Conservation (phyloP, 2,113 vertebrate genomes). For the Symphodus melops region DNA sequence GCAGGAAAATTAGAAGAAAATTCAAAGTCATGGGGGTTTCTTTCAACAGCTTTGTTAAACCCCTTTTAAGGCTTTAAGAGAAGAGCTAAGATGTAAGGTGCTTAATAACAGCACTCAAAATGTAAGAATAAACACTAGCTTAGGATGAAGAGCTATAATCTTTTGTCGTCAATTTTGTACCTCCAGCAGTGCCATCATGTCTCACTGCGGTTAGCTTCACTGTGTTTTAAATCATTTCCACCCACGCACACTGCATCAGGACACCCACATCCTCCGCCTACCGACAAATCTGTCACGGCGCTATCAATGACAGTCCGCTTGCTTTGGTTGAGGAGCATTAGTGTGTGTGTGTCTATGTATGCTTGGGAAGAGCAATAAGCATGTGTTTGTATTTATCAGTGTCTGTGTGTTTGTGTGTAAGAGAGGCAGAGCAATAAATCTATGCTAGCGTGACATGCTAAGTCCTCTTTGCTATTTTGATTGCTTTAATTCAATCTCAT, state of each 20-base stretch:
- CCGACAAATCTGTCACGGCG: slow-evolving; percentile 58
- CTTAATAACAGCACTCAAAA: slow-evolving; percentile 10
- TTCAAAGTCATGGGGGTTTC: too few relatives aligned
- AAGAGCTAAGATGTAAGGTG: neutral
- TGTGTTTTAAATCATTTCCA: slow-evolving; percentile 50
- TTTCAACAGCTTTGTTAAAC: neutral
- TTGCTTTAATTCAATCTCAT: slow-evolving; percentile 32
- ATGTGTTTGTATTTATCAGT: slow-evolving; percentile 18
- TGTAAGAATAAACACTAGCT: slow-evolving; percentile 26
- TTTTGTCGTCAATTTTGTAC: slow-evolving; percentile 25
- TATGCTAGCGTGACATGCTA: slow-evolving; percentile 27
- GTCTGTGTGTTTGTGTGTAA: neutral
- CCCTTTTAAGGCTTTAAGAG: neutral
- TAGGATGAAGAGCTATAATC: slow-evolving; percentile 39
- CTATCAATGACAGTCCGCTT: slow-evolving; percentile 30
- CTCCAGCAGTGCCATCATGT: slow-evolving; percentile 34
- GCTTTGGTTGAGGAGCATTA: neutral
- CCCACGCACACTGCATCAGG: slow-evolving; percentile 50
- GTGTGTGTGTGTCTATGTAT: slow-evolving; percentile 4
- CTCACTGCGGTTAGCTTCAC: slow-evolving; percentile 26
- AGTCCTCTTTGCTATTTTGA: slow-evolving; percentile 42
- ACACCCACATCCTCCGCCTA: slow-evolving; percentile 56
- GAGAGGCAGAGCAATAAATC: slow-evolving; percentile 21
- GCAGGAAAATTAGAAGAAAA: too few relatives aligned
- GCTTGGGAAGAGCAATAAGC: slow-evolving; percentile 4